Evolutionary conservation across 2,797 vertebrate species (phyloP).

Genomic region (Corythornis leucogaster): DNA sequence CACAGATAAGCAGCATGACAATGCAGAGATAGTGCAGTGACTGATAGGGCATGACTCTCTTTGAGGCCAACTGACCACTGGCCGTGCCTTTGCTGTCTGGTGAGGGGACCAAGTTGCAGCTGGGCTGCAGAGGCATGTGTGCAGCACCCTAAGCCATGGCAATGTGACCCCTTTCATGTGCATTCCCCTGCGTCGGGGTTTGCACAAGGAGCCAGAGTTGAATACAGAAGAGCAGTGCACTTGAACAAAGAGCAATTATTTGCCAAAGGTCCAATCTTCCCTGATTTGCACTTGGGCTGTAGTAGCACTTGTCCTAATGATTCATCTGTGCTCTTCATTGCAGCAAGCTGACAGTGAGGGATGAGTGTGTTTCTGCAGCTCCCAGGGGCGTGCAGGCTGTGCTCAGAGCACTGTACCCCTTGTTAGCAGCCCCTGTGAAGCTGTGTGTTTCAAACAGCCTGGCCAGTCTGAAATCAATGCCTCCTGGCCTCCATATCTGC

Average conservation of each 20-base stretch:
- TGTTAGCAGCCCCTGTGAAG: neutral
- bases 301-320: slow-evolving; percentile 60
- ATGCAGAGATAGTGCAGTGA: neutral
- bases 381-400: neutral
- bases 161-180: neutral
- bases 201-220: neutral
- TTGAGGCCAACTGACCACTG: neutral
- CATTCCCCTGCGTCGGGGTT: neutral
- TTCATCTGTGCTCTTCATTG: neutral
- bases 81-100: neutral
- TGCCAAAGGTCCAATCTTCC: slow-evolving; percentile 37
- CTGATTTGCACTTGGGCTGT: slow-evolving; percentile 60
- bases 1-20: neutral
- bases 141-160: neutral
- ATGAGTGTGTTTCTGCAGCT: neutral
- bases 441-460: neutral
- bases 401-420: neutral
- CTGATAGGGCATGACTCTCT: neutral
- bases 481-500: neutral
- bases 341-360: neutral
- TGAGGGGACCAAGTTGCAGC: neutral
- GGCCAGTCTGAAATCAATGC: neutral
- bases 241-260: slow-evolving; percentile 41
- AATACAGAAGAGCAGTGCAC: neutral
- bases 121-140: neutral